Evolutionary conservation across 2,888 invertebrate genomes (phyloP).

Genomic region (Luperina testacea): DNA sequence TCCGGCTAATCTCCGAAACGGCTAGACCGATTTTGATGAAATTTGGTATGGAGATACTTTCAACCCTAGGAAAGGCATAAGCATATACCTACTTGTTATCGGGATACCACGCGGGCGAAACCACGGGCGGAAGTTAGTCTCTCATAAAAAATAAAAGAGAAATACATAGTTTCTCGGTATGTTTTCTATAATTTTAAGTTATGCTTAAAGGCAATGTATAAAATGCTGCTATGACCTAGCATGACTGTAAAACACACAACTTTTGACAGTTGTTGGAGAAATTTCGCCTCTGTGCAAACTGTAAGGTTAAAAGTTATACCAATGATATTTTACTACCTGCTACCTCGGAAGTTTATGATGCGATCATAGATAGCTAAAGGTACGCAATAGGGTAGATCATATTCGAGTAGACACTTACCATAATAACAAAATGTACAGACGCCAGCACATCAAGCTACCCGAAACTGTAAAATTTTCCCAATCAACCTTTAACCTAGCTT

Average conservation of each 20-base stretch:
- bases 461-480: too few relatives aligned
- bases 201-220: background rate
- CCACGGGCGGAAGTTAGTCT: background rate
- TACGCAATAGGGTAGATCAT: background rate
- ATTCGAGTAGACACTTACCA: background rate
- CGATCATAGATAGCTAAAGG: background rate
- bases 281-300: background rate
- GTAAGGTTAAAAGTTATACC: background rate
- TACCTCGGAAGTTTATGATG: conserved; percentile 2
- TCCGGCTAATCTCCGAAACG: too few relatives aligned
- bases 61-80: too few relatives aligned
- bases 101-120: too few relatives aligned
- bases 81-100: too few relatives aligned
- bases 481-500: too few relatives aligned
- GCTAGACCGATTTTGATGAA: too few relatives aligned
- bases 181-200: background rate
- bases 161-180: background rate
- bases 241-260: background rate
- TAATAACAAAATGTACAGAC: background rate
- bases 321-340: background rate
- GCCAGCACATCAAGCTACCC: too few relatives aligned
- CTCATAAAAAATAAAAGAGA: background rate
- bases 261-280: background rate
- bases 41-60: too few relatives aligned
- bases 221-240: too few relatives aligned